phyloP scores from a whole-genome alignment of 2,113 vertebrate species.

The Crypturellus undulatus region DNA sequence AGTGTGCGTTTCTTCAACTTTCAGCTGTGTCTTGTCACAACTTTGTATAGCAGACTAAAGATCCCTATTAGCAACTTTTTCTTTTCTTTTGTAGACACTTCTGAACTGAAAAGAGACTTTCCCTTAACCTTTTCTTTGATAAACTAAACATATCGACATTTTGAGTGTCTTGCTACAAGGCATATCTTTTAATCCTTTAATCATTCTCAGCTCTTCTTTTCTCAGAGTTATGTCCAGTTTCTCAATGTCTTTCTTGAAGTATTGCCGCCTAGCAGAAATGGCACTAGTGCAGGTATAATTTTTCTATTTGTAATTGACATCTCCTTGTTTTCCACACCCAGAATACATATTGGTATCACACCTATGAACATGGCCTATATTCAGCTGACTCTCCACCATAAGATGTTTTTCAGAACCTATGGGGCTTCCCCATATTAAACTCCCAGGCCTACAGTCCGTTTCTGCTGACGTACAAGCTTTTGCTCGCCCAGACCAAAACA shows the following conservation, averaged over 20 bases:
- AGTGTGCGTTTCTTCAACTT: not conserved
- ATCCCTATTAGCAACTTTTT: not conserved
- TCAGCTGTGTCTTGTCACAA: not conserved
- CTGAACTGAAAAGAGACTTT: constrained; percentile 1
- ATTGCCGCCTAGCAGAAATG: not conserved
- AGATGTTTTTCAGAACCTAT: not conserved
- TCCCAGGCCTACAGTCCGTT: not conserved
- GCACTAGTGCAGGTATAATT: not conserved
- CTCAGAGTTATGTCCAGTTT: not conserved
- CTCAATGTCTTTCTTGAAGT: not conserved
- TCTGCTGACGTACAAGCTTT: not conserved
- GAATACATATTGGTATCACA: not conserved
- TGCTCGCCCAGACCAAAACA: not conserved
- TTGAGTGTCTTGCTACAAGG: not conserved
- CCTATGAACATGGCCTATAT: not conserved
- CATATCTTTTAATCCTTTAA: not conserved
- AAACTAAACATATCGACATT: constrained; percentile 28
- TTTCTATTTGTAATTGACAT: not conserved
- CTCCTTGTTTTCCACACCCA: not conserved
- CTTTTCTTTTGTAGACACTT: not conserved
- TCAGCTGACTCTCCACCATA: not conserved
- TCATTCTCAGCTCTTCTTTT: constrained; percentile 29
- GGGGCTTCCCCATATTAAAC: not conserved
- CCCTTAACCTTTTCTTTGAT: constrained; percentile 16
- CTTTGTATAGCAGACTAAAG: not conserved